Evolutionary conservation across 2,113 vertebrate species (phyloP).

Genomic region (Crotalus helleri): DNA sequence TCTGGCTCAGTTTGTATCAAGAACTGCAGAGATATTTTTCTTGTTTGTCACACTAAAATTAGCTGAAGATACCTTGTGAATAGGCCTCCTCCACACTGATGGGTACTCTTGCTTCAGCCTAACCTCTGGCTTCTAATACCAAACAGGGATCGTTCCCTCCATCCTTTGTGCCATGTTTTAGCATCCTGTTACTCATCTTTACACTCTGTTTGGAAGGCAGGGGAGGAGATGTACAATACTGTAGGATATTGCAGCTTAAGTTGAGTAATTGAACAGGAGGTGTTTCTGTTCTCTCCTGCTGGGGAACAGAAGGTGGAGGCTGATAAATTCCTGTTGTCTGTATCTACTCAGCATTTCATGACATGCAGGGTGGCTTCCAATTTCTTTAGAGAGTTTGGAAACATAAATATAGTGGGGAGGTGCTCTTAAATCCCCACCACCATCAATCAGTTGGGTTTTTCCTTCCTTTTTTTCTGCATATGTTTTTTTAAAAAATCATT

Average conservation of each 20-base stretch:
- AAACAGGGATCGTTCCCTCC: neutral
- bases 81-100: neutral
- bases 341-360: neutral
- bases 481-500: neutral
- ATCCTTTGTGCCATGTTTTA: neutral
- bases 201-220: neutral
- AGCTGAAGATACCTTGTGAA: neutral
- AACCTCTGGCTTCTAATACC: neutral
- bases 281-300: neutral
- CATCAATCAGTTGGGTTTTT: neutral
- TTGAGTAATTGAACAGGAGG: neutral
- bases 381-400: neutral
- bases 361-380: neutral
- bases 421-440: neutral
- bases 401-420: neutral
- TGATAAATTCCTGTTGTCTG: neutral
- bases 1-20: neutral
- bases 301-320: neutral
- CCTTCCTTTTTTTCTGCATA: neutral
- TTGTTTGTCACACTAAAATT: neutral
- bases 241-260: neutral
- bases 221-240: neutral
- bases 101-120: neutral
- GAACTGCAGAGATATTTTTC: neutral
- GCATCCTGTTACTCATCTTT: neutral